Evolutionary conservation across 2,888 invertebrate genomes (phyloP).

Genomic region (Caenorhabditis doughertyi): DNA sequence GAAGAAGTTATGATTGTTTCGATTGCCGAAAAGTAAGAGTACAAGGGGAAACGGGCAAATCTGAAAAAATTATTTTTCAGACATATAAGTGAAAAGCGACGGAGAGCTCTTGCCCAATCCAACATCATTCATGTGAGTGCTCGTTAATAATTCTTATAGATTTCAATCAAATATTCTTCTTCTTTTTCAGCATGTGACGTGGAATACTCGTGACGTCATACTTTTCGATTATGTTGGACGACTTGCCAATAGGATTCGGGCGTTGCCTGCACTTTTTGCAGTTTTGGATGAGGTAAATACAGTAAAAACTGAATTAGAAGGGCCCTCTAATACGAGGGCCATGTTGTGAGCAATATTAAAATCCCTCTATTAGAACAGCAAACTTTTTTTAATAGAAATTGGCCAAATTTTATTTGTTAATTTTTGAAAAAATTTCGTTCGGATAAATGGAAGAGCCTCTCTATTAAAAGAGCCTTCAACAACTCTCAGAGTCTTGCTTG

Average conservation of each 20-base stretch:
- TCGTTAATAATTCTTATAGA: neutral
- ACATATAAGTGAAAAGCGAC: constrained; percentile 74
- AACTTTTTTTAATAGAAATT: too few relatives aligned
- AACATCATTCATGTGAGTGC: constrained; percentile 74
- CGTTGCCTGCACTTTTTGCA: constrained; percentile 82
- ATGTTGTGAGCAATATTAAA: neutral
- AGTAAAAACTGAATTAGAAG: too few relatives aligned
- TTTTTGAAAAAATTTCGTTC: too few relatives aligned
- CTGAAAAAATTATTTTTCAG: constrained; percentile 56
- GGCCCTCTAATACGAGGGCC: neutral
- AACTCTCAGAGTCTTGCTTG: too few relatives aligned
- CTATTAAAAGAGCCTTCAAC: too few relatives aligned
- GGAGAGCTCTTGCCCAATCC: constrained; percentile 71
- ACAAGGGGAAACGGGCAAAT: too few relatives aligned
- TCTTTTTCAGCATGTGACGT: constrained; percentile 67
- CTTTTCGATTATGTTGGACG: constrained; percentile 79
- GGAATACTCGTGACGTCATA: constrained; percentile 76
- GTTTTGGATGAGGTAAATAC: constrained; percentile 78
- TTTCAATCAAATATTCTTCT: neutral
- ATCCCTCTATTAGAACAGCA: too few relatives aligned
- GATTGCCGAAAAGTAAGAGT: constrained; percentile 70
- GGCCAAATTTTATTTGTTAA: too few relatives aligned
- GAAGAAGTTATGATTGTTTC: constrained; percentile 65
- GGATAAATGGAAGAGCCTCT: too few relatives aligned
- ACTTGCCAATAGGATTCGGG: constrained; percentile 77